Evolutionary conservation across 2,888 invertebrate genomes (phyloP).

Genomic region (Drosophila merina): DNA sequence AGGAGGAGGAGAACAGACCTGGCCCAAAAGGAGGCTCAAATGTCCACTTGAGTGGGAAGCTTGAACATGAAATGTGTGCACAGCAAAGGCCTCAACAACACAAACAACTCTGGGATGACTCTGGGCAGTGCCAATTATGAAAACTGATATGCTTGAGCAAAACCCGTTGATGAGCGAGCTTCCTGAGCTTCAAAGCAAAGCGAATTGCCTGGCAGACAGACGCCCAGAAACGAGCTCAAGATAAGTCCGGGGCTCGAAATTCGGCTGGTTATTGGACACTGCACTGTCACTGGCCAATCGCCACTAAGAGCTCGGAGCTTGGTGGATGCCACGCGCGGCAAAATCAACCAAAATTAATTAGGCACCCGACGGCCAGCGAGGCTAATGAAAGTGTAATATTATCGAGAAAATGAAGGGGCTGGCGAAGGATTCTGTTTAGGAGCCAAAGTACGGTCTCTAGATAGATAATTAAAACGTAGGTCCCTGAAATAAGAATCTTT

Average conservation of each 20-base stretch:
- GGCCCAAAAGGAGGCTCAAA: constrained; percentile 68
- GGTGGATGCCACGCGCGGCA: constrained; percentile 65
- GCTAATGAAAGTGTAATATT: constrained; percentile 75
- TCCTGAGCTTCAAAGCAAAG: constrained; percentile 48
- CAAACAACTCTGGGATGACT: constrained; percentile 17
- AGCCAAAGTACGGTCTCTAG: constrained; percentile 2
- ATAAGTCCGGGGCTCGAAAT: constrained; percentile 65
- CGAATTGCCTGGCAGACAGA: constrained; percentile 33
- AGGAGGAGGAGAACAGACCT: constrained; percentile 27
- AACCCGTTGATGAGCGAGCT: constrained; percentile 77
- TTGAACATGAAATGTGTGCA: constrained; percentile 80
- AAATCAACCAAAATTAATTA: constrained; percentile 73
- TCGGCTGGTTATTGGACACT: constrained; percentile 79
- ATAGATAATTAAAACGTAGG: constrained; percentile 8
- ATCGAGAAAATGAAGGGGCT: constrained; percentile 15
- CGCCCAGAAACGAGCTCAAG: constrained; percentile 2
- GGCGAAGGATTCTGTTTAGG: constrained; percentile 15
- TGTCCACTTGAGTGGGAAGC: constrained; percentile 77
- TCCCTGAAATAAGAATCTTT: background rate
- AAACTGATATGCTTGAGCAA: constrained; percentile 77
- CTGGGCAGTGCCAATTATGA: constrained; percentile 78
- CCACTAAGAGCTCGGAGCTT: background rate
- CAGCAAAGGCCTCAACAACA: constrained; percentile 53
- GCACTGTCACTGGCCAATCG: constrained; percentile 6
- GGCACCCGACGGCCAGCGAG: constrained; percentile 52